Percentiles rank a stretch among this genome's conserved stretches.
These are phyloP conservation scores for Pelodytes ibericus DNA, from an alignment of 2,797 vertebrate species.

Conservation along the genomic window DNA sequence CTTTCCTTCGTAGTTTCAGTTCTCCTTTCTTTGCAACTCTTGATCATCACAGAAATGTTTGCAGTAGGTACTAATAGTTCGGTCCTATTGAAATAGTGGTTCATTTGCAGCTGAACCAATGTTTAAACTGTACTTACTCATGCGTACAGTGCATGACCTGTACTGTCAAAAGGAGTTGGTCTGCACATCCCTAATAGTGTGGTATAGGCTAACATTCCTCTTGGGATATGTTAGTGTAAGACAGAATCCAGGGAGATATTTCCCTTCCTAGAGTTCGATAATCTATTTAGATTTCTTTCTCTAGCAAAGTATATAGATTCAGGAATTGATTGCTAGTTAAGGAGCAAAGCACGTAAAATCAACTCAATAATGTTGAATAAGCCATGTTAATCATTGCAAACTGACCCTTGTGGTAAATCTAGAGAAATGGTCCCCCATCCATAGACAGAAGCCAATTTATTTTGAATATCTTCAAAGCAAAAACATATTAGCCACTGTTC, in stretches of 20 bases:
- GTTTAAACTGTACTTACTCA: no score
- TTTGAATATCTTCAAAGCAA: not conserved
- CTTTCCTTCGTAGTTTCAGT: no score
- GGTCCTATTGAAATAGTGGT: no score
- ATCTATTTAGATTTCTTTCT: constrained; percentile 12
- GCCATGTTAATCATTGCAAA: constrained; percentile 21
- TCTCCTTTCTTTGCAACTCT: no score
- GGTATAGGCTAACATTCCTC: no score
- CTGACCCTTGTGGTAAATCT: not conserved
- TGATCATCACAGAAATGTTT: no score
- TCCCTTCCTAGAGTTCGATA: constrained; percentile 20
- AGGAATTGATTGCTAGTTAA: constrained; percentile 23
- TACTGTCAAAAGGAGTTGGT: no score
- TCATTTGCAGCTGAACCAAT: no score
- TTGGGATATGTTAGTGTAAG: no score
- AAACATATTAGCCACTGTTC: not conserved
- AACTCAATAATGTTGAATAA: constrained; percentile 27
- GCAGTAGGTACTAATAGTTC: no score
- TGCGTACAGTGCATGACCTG: no score
- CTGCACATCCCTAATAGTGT: no score
- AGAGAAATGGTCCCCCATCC: not conserved
- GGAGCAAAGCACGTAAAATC: constrained; percentile 7
- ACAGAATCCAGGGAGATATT: not conserved
- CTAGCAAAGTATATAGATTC: not conserved
- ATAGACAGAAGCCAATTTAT: not conserved